Base-by-base conservation (phyloP, 1,140 invertebrate species). In the Hyposmocoma kahamanoa region DNA sequence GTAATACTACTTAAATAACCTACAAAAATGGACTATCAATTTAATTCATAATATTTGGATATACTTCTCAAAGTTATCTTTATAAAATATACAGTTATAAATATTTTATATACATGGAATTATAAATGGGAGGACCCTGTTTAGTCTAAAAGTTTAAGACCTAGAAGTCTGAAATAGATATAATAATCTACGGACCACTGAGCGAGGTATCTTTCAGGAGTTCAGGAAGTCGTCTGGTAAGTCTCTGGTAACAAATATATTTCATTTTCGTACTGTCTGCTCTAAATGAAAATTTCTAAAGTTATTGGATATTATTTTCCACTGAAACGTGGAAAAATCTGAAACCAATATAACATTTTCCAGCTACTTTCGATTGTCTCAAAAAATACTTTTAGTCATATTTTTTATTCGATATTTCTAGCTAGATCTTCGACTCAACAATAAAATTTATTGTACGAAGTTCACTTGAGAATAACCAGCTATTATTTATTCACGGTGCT, bases 101-200 rank as follows among this genome's bases (percentile, higher is more conserved):
- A 36, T n/a, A n/a, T n/a, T 54, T 54, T 72, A 74, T 72, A 62
- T 72, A 79, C 62, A 72, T 52, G 49, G 49, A 53, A n/a, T 50
- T 62, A 69, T 62, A 60, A n/a, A 62, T 72, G 62, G 62, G 74
- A 71, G 61, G 73, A 80, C 76, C 76, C 76, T 77, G 76, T 77
- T 63, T 18, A 47, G 28, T 10, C 21, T 34, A 26, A 47, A 21
- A 34, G 20, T 24, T 34, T 18, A 24, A 38, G 24, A 19, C 21
- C 21, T n/a, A 18, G 26, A 19, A 32, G 24, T 26, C 21, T 41
- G 17, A n/a, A 5, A 47, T 38, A 42, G 41, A 59, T n/a, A n/a
- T n/a, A 47, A 48, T 38, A 20, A 11, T 49, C 49, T 51, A 50
- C 43, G 44, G 45, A 56, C 42, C 53, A 64, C 59, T 62, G 63